phyloP scores from a whole-genome alignment of 1,140 invertebrate genomes.

The Armadillidium nasatum region DNA sequence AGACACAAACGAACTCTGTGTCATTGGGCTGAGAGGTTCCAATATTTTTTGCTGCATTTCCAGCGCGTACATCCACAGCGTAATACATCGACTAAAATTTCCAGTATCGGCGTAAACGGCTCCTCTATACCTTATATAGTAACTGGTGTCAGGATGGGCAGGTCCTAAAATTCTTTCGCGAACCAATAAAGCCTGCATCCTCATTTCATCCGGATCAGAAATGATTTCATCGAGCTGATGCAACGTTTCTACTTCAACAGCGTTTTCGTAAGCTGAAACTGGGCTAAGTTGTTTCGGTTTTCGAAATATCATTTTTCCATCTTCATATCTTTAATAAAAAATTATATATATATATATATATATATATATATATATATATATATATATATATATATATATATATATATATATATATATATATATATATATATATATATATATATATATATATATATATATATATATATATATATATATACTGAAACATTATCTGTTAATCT shows the following conservation, averaged over 20 bases:
- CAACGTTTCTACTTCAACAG: slow-evolving; percentile 70
- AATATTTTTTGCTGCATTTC: slow-evolving; percentile 92
- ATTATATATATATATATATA: neutral
- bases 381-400: too few species aligned
- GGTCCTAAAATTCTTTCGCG: slow-evolving; percentile 86
- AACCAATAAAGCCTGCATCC: slow-evolving; percentile 91
- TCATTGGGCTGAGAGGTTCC: slow-evolving; percentile 89
- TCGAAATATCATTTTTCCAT: slow-evolving; percentile 57
- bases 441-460: too few species aligned
- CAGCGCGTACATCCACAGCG: slow-evolving; percentile 92
- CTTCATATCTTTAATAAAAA: slow-evolving; percentile 52
- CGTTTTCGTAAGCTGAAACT: slow-evolving; percentile 81
- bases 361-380: too few species aligned
- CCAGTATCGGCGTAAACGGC: slow-evolving; percentile 92
- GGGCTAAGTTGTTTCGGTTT: slow-evolving; percentile 65
- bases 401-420: too few species aligned
- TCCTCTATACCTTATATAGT: slow-evolving; percentile 88
- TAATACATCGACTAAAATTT: slow-evolving; percentile 83
- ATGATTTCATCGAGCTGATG: slow-evolving; percentile 79
- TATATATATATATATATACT: too few species aligned
- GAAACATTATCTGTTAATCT: too few species aligned
- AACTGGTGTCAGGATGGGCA: slow-evolving; percentile 91
- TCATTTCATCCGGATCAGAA: slow-evolving; percentile 88
- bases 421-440: too few species aligned
- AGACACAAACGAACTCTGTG: slow-evolving; percentile 83